Evolutionary conservation across 2,113 vertebrate species (phyloP), one percentile per base, ranked within the genome.

Genomic region (Entomyzon cyanotis): DNA sequence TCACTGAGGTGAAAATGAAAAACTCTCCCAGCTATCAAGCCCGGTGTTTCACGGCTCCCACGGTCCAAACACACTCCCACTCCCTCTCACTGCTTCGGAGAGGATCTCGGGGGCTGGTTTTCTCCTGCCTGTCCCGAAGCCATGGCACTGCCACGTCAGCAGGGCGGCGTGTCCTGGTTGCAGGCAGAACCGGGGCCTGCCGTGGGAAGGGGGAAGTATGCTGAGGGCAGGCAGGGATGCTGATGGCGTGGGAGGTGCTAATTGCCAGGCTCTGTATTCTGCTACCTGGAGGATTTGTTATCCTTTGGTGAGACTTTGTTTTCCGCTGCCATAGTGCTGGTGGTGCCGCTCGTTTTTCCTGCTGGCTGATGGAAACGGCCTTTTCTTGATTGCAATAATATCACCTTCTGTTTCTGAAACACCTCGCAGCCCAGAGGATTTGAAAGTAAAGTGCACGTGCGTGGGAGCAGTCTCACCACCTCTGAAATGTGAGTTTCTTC

Each of bases 1-100:
- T 81, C 31, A 19, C 92, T 81, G 84, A 98, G 97, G 98, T 98
- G 98, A 97, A 98, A 98, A 98, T 98, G 97, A 98, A 97, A 98
- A 97, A 89, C 93, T 84, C 95, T 83, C 67, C 91, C 88, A 46
- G 67, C 76, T 81, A 74, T 80, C 19, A 9, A 90, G 71, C 84
- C 55, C 50, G 35, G 82, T 7, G 15, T 84, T 95, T 92, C 31
- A 5, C 55, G 0, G 90, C 83, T 95, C 90, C 84, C 84, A 47
- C 10, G 0, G 46, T 78, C 85, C 89, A 90, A 78, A 69, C 33
- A 24, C 12, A 4, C 78, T 82, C 44, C 85, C 15, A 7, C 81
- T 77, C 24, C 55, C 63, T 69, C 18, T 58, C 37, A 2, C 69
- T 5, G 5, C 41, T 74, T 50, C 1, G 1, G 87, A 70, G 80